Evolutionary conservation across 2,797 vertebrate genomes (phyloP).

Genomic region (Galaxias olidus): DNA sequence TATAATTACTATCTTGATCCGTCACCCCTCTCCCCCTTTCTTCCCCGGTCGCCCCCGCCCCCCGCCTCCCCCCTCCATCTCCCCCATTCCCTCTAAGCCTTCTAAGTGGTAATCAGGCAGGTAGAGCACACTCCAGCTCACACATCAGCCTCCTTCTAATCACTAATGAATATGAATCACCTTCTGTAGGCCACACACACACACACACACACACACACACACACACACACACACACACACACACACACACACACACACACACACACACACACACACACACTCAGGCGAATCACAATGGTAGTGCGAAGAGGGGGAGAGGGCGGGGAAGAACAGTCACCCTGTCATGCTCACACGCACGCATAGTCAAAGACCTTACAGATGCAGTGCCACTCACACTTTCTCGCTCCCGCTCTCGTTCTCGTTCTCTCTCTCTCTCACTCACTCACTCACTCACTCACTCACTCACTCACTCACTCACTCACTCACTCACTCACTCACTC

Average conservation of each 20-base stretch:
- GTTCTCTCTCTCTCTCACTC: no score
- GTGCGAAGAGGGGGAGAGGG: not conserved
- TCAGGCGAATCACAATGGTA: slow-evolving; percentile 2
- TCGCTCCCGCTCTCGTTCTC: no score
- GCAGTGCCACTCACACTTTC: no score
- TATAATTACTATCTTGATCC: slow-evolving; percentile 69
- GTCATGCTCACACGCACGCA: not conserved
- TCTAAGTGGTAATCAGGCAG: slow-evolving; percentile 78
- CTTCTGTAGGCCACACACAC: slow-evolving; percentile 65
- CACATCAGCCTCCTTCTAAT: slow-evolving; percentile 69
- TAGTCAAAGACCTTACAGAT: no score
- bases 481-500: not conserved
- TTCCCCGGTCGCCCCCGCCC: slow-evolving; percentile 19
- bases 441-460: no score
- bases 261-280: slow-evolving; percentile 17
- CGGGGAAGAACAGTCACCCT: not conserved
- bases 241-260: not conserved
- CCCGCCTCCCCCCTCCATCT: slow-evolving; percentile 48
- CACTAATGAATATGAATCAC: slow-evolving; percentile 82
- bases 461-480: no score
- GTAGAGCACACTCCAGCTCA: slow-evolving; percentile 76
- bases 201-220: slow-evolving; percentile 13
- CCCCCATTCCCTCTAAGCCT: slow-evolving; percentile 49
- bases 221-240: not conserved
- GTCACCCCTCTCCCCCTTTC: slow-evolving; percentile 28